Percentiles rank a stretch among this genome's conserved stretches.
Evolutionary conservation across 2,888 invertebrate genomes (phyloP).

Genomic region (Bruchidius siliquastri): DNA sequence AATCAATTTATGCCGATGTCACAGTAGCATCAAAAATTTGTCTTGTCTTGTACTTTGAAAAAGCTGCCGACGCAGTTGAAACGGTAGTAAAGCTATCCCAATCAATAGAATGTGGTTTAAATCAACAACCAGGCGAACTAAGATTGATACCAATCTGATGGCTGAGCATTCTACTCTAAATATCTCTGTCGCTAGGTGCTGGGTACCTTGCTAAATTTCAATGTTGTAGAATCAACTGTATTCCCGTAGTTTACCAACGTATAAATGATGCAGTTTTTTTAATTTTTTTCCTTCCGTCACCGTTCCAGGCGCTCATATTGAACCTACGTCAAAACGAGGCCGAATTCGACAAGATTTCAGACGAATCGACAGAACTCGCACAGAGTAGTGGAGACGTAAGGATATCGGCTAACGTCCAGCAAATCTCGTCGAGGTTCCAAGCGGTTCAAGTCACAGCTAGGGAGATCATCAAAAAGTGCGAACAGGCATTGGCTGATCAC

Average conservation of each 20-base stretch:
- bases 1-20: too few relatives aligned
- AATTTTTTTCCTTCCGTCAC: background rate
- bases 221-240: background rate
- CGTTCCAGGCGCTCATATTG: slow-evolving; percentile 65
- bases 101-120: too few relatives aligned
- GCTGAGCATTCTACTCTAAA: background rate
- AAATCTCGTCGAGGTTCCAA: slow-evolving; percentile 84
- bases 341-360: slow-evolving; percentile 81
- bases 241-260: background rate
- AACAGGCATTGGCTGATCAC: slow-evolving; percentile 81
- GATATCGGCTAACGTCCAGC: slow-evolving; percentile 83
- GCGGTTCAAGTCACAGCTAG: slow-evolving; percentile 83
- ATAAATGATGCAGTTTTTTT: too few relatives aligned
- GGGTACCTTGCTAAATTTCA: background rate
- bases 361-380: slow-evolving; percentile 78
- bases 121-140: too few relatives aligned
- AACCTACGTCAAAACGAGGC: slow-evolving; percentile 78
- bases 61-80: too few relatives aligned
- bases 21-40: too few relatives aligned
- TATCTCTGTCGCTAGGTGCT: background rate
- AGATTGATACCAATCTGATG: background rate
- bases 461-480: slow-evolving; percentile 88
- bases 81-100: too few relatives aligned
- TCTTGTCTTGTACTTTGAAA: too few relatives aligned
- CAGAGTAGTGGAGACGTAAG: slow-evolving; percentile 82